These are phyloP conservation scores for Plusia festucae DNA, from an alignment of 2,888 invertebrate genomes.

Conservation along the genomic window DNA sequence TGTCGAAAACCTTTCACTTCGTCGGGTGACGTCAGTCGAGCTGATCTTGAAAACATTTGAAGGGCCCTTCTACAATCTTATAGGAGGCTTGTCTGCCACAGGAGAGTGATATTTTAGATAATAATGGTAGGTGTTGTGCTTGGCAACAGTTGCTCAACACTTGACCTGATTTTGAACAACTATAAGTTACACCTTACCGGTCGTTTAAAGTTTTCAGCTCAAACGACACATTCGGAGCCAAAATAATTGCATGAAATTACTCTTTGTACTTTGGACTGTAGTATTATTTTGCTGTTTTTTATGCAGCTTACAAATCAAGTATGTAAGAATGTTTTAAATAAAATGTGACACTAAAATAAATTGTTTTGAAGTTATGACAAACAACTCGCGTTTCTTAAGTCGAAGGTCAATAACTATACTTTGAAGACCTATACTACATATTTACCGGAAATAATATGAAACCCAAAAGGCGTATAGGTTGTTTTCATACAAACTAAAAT, in stretches of 20 bases:
- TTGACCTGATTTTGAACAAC: conserved; percentile 38
- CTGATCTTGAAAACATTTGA: conserved; percentile 34
- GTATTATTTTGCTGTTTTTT: conserved; percentile 24
- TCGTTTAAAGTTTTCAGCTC: conserved; percentile 28
- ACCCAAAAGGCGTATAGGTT: neutral
- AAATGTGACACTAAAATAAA: conserved; percentile 15
- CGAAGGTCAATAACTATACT: conserved; percentile 8
- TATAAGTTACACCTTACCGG: conserved; percentile 22
- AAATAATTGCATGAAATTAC: conserved; percentile 23
- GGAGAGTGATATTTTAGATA: conserved; percentile 14
- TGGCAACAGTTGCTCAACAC: conserved; percentile 20
- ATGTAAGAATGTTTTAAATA: conserved; percentile 5
- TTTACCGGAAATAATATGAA: neutral
- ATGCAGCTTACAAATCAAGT: neutral
- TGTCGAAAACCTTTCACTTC: conserved; percentile 46
- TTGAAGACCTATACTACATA: conserved; percentile 1
- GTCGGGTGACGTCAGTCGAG: conserved; percentile 25
- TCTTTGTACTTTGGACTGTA: conserved; percentile 30
- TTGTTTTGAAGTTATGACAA: conserved; percentile 15
- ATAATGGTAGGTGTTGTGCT: conserved; percentile 8
- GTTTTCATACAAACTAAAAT: neutral
- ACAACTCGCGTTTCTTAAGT: conserved; percentile 7
- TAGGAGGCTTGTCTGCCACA: conserved; percentile 7
- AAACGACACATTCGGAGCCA: conserved; percentile 19
- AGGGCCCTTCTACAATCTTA: conserved; percentile 22